Evolutionary conservation across 2,797 vertebrate species (phyloP).

Genomic region (Kryptopterus vitreolus): DNA sequence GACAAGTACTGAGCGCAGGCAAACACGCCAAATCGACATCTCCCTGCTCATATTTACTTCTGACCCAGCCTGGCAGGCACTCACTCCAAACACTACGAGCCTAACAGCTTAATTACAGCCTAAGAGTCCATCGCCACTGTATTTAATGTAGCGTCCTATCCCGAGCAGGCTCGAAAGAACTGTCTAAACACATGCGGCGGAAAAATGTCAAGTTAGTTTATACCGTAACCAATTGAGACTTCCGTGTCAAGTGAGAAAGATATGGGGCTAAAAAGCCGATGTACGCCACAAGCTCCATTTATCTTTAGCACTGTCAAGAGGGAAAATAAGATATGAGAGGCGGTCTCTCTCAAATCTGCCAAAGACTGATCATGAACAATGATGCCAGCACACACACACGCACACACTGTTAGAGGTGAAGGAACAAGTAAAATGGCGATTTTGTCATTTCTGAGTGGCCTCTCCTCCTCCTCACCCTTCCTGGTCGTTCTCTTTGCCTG

Average conservation of each 20-base stretch:
- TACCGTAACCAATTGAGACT: conserved; percentile 72
- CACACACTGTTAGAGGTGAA: conserved; percentile 44
- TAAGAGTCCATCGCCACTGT: conserved; percentile 62
- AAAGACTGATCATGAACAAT: conserved; percentile 62
- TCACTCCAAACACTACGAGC: conserved; percentile 66
- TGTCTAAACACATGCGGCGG: conserved; percentile 72
- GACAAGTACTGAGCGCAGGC: conserved; percentile 28
- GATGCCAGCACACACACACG: conserved; percentile 49
- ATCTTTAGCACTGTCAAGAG: conserved; percentile 75
- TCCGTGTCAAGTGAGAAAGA: conserved; percentile 73
- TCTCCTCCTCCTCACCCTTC: conserved; percentile 80
- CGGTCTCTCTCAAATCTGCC: conserved; percentile 68
- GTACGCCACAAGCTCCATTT: conserved; percentile 72
- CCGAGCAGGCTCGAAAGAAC: conserved; percentile 65
- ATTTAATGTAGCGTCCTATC: conserved; percentile 69
- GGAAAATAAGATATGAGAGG: conserved; percentile 78
- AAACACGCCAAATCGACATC: conserved; percentile 59
- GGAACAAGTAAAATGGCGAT: conserved; percentile 61
- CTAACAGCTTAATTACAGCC: conserved; percentile 73
- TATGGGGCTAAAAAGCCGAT: conserved; percentile 74
- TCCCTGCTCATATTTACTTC: conserved; percentile 57
- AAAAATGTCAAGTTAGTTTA: conserved; percentile 69
- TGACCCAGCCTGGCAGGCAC: conserved; percentile 64
- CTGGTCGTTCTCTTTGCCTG: conserved; percentile 85
- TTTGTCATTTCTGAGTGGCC: conserved; percentile 60